Percentiles rank a stretch among this genome's conserved stretches.
These are phyloP conservation scores for Leistus spinibarbis DNA, from an alignment of 2,888 invertebrate species.

Conservation along the genomic window DNA sequence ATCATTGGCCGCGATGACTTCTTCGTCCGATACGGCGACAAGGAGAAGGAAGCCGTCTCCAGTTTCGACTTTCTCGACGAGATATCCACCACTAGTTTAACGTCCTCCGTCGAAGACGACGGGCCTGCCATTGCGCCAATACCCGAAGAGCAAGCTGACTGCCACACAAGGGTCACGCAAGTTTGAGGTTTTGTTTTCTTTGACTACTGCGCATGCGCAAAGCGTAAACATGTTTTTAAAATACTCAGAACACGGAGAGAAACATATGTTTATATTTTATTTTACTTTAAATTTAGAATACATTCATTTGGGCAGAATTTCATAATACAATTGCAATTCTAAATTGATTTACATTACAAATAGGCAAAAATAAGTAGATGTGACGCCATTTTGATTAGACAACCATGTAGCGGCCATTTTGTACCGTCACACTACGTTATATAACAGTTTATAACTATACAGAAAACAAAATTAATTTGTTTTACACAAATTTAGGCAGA, in stretches of 20 bases:
- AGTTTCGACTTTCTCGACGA: constrained; percentile 82
- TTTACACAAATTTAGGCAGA: too few species aligned
- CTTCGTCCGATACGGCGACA: constrained; percentile 78
- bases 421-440: too few species aligned
- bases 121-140: constrained; percentile 36
- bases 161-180: background rate
- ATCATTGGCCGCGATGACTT: constrained; percentile 79
- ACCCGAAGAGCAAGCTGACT: background rate
- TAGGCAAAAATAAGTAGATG: too few species aligned
- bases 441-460: too few species aligned
- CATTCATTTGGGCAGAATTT: background rate
- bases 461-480: too few species aligned
- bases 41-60: constrained; percentile 77
- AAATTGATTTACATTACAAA: too few species aligned
- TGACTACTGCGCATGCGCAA: background rate
- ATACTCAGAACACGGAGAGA: background rate
- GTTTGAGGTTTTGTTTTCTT: background rate
- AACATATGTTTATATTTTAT: background rate
- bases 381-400: too few species aligned
- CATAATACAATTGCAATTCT: too few species aligned
- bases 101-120: constrained; percentile 34
- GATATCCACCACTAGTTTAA: constrained; percentile 36
- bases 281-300: background rate
- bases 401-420: too few species aligned
- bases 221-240: background rate